A percentile compares a stretch with the other conserved stretches of the same genome.
Evolutionary conservation across 2,113 vertebrate genomes (phyloP).

Genomic region (Rousettus leschenaultii): DNA sequence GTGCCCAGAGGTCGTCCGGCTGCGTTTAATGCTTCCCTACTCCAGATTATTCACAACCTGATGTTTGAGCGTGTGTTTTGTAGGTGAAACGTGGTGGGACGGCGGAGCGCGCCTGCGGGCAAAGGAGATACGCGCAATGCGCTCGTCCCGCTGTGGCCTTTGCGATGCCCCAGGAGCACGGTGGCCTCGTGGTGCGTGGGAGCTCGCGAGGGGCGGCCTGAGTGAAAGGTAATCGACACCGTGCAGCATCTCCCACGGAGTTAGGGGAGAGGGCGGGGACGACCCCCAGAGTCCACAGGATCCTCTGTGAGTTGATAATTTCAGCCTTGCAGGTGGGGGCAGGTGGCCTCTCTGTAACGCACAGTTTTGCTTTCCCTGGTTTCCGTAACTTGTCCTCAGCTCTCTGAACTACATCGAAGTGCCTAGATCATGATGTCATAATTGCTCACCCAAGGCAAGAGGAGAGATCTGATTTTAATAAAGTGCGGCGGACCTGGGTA

Average conservation of each 20-base stretch:
- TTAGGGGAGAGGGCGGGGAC: not conserved
- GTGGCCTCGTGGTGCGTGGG: fast-evolving
- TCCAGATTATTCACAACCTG: not conserved
- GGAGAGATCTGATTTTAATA: not conserved
- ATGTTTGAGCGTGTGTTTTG: not conserved
- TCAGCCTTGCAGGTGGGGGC: not conserved
- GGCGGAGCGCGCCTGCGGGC: not conserved
- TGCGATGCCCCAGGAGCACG: fast-evolving
- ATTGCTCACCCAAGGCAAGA: not conserved
- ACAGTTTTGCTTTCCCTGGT: not conserved
- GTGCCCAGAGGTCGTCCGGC: not conserved
- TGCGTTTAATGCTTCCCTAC: not conserved
- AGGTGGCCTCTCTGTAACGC: not conserved
- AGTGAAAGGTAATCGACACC: not conserved
- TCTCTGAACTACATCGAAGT: not conserved
- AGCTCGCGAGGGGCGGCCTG: not conserved
- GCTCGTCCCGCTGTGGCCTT: not conserved
- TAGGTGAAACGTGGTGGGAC: not conserved
- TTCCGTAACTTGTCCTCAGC: not conserved
- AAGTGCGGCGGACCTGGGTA: not conserved
- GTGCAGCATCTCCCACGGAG: not conserved
- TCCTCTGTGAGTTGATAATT: too few relatives aligned
- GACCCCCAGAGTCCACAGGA: fast-evolving
- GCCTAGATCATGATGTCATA: not conserved
- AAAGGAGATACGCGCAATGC: not conserved